A percentile compares a stretch with the other conserved stretches of the same genome.
These are phyloP conservation scores for Chymomyza fuscimana DNA, from an alignment of 2,888 invertebrate genomes.

Conservation along the genomic window DNA sequence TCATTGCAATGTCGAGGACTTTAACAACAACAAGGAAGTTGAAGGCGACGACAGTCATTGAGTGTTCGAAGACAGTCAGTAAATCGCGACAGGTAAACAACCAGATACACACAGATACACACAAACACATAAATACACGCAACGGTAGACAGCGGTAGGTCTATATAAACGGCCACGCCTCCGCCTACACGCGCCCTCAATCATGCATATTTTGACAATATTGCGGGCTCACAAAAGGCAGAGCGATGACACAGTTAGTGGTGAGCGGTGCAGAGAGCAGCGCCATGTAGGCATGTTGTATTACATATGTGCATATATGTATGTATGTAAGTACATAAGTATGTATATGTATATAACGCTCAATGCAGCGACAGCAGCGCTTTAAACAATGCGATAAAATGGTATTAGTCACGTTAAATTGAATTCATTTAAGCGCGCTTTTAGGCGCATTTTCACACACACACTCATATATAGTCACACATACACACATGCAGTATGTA, in stretches of 20 bases:
- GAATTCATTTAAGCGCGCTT: slow-evolving; percentile 74
- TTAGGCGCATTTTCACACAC: slow-evolving; percentile 59
- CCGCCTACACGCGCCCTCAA: slow-evolving; percentile 6
- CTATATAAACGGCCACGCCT: slow-evolving; percentile 28
- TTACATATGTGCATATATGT: too few species aligned
- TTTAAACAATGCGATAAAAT: slow-evolving; percentile 73
- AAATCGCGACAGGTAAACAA: slow-evolving; percentile 68
- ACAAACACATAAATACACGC: not conserved
- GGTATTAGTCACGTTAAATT: slow-evolving; percentile 75
- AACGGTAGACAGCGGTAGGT: slow-evolving; percentile 21
- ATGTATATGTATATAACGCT: not conserved
- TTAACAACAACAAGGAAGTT: slow-evolving; percentile 32
- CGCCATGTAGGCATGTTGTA: slow-evolving; percentile 1
- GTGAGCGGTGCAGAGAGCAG: not conserved
- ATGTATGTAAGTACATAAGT: not conserved
- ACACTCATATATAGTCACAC: not conserved
- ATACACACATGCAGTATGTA: not conserved
- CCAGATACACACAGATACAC: slow-evolving; percentile 9
- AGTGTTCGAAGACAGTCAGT: slow-evolving; percentile 55
- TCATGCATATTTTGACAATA: slow-evolving; percentile 57
- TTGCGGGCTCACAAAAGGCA: slow-evolving; percentile 52
- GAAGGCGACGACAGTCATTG: slow-evolving; percentile 7
- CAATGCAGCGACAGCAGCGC: slow-evolving; percentile 44
- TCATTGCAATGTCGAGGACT: slow-evolving; percentile 65
- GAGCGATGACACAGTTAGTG: slow-evolving; percentile 27